A percentile compares a stretch with the other conserved stretches of the same genome.
Conservation (phyloP, 2,113 vertebrate genomes). For the Sorex fumeus region DNA sequence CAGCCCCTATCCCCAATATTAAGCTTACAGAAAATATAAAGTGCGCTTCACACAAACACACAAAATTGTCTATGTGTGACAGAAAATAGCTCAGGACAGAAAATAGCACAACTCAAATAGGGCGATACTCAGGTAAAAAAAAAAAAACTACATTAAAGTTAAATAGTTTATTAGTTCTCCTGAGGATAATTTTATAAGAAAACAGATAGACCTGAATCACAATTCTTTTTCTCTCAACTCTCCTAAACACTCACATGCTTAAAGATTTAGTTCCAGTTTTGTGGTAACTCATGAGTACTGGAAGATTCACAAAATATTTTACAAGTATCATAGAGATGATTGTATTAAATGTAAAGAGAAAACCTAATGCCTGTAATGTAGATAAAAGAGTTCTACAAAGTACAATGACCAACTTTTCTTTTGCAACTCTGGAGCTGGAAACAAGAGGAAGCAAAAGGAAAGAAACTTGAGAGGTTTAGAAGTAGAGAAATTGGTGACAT, state of each 20-base stretch:
- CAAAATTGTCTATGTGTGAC: too few relatives aligned
- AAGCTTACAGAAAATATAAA: not conserved
- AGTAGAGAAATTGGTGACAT: not conserved
- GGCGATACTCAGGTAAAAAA: not conserved
- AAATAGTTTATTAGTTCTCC: not conserved
- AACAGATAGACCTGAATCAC: not conserved
- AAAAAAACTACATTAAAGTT: not conserved
- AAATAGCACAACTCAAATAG: not conserved
- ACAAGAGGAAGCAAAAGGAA: constrained; percentile 20
- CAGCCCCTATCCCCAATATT: not conserved
- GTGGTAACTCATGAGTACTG: not conserved
- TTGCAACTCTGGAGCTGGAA: not conserved
- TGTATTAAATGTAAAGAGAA: not conserved
- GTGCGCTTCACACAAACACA: too few relatives aligned
- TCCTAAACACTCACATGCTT: not conserved
- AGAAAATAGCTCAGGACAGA: not conserved
- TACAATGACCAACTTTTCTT: not conserved
- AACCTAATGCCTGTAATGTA: constrained; percentile 7
- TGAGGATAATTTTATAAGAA: not conserved
- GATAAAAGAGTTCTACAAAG: not conserved
- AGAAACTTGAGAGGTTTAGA: not conserved
- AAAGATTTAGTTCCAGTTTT: not conserved
- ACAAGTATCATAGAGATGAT: not conserved
- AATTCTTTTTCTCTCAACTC: not conserved
- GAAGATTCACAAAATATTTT: not conserved